Evolutionary conservation across 2,797 vertebrate species (phyloP).

Genomic region (Neomorphus geoffroyi): DNA sequence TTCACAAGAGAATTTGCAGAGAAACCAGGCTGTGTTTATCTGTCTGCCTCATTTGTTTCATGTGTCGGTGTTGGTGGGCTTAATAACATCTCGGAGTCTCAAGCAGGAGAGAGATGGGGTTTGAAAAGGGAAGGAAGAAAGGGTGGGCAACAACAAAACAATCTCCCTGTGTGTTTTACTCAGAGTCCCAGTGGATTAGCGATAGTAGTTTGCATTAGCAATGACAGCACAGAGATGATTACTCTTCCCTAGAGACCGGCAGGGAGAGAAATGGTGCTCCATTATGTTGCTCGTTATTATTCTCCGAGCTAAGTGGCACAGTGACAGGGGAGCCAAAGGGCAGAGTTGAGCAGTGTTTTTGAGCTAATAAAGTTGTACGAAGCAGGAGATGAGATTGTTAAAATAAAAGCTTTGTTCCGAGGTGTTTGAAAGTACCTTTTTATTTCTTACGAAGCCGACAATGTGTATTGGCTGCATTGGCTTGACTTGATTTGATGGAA

Average conservation of each 20-base stretch:
- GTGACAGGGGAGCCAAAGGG: slow-evolving; percentile 41
- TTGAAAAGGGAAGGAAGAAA: neutral
- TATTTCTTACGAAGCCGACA: neutral
- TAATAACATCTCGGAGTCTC: slow-evolving; percentile 37
- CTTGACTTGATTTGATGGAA: neutral
- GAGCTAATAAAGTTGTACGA: slow-evolving; percentile 53
- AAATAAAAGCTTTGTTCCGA: slow-evolving; percentile 18
- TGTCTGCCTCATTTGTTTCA: neutral
- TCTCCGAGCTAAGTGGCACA: slow-evolving; percentile 8
- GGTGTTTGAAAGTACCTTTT: neutral
- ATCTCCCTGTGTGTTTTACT: slow-evolving; percentile 31
- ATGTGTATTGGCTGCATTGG: neutral
- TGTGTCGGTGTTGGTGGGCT: neutral
- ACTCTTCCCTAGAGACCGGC: slow-evolving; percentile 53
- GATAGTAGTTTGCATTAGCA: slow-evolving; percentile 51
- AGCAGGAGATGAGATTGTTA: slow-evolving; percentile 21
- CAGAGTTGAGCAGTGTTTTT: slow-evolving; percentile 36
- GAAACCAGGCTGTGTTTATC: neutral
- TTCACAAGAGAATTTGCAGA: neutral
- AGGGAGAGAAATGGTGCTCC: slow-evolving; percentile 52
- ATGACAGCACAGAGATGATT: slow-evolving; percentile 58
- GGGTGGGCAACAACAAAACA: slow-evolving; percentile 21
- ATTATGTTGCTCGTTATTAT: slow-evolving; percentile 65
- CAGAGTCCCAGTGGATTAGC: slow-evolving; percentile 12
- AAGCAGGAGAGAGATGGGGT: neutral